phyloP scores from a whole-genome alignment of 2,113 vertebrate genomes.

The Erpornis zantholeuca region DNA sequence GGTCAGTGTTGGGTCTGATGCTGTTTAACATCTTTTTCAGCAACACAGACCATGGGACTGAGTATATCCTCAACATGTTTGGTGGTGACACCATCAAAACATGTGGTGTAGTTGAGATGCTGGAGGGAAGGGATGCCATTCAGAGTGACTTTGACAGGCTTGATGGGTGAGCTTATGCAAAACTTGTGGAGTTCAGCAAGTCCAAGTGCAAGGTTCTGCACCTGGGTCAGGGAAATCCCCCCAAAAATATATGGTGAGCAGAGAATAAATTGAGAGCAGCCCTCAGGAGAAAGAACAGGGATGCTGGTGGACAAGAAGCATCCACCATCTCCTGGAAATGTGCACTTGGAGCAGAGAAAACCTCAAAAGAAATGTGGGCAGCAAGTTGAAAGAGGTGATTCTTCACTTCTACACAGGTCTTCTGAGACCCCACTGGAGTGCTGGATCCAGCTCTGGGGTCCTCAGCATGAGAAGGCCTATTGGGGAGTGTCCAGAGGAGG shows the following conservation, averaged over 20 bases:
- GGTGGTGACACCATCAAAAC: neutral
- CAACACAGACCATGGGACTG: neutral
- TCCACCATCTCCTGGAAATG: neutral
- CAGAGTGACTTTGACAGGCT: neutral
- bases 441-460: neutral
- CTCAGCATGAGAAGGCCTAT: neutral
- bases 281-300: fast-evolving
- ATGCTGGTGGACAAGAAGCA: neutral
- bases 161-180: fast-evolving
- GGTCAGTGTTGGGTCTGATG: neutral
- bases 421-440: neutral
- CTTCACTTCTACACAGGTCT: neutral
- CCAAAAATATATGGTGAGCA: neutral
- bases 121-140: neutral
- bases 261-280: neutral
- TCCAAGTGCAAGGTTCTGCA: neutral
- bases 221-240: neutral
- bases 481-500: too few species aligned
- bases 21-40: neutral
- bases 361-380: neutral
- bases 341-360: neutral
- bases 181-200: neutral
- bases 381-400: neutral
- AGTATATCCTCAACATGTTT: neutral
- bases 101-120: fast-evolving